Evolutionary conservation across 2,797 vertebrate genomes (phyloP).

Genomic region (Sebastes elongatus): DNA sequence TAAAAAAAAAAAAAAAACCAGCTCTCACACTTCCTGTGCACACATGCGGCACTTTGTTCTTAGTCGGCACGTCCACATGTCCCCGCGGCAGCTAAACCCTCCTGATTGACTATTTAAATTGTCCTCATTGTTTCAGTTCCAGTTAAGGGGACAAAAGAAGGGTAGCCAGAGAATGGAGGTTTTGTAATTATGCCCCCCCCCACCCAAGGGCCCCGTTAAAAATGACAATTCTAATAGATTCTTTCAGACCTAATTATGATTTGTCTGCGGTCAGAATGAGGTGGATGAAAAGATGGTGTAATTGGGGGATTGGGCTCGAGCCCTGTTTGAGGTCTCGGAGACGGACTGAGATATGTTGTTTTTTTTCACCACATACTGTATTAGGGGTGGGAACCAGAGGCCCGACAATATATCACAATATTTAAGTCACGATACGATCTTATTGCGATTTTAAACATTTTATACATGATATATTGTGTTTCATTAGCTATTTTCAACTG

Average conservation of each 20-base stretch:
- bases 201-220: conserved; percentile 71
- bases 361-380: not conserved
- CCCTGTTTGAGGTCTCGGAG: conserved; percentile 57
- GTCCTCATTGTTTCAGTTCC: conserved; percentile 74
- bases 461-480: no score
- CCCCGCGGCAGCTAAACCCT: conserved; percentile 48
- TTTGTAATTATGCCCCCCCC: conserved; percentile 75
- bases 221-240: conserved; percentile 83
- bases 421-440: fast-evolving
- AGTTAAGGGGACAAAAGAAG: conserved; percentile 72
- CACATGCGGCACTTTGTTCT: conserved; percentile 24
- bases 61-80: conserved; percentile 53
- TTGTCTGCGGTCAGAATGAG: conserved; percentile 76
- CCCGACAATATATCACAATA: no score
- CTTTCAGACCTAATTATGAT: conserved; percentile 84
- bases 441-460: no score
- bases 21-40: not conserved
- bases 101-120: conserved; percentile 76
- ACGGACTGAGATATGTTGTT: conserved; percentile 42
- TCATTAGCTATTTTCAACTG: no score
- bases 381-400: no score
- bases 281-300: conserved; percentile 77
- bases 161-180: conserved; percentile 63
- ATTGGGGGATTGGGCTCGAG: conserved; percentile 72
- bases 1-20: conserved; percentile 5